Evolutionary conservation across 1,140 invertebrate species (phyloP).

Genomic region (Pseudomyrmex dendroicus): DNA sequence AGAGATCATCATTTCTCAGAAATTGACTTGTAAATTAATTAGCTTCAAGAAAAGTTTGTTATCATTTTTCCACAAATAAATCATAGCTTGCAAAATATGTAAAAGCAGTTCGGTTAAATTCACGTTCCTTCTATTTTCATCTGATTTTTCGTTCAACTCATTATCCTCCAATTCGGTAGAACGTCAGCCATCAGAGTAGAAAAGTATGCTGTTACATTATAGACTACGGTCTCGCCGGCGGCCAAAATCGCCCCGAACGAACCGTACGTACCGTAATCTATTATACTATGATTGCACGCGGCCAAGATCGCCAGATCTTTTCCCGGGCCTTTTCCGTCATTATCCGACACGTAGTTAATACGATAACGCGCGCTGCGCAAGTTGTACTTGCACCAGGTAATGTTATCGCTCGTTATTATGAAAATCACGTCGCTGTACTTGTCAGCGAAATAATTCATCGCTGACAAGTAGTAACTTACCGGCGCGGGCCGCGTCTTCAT

Average conservation of each 20-base stretch:
- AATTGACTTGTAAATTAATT: conserved; percentile 18
- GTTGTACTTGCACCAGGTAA: conserved; percentile 86
- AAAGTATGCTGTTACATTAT: conserved; percentile 86
- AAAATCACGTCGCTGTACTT: conserved; percentile 86
- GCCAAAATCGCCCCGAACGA: conserved; percentile 89
- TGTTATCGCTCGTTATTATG: conserved; percentile 88
- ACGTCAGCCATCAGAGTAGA: conserved; percentile 85
- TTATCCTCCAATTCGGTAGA: conserved; percentile 86
- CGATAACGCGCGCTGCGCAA: conserved; percentile 82
- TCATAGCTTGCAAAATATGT: too few relatives aligned
- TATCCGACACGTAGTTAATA: conserved; percentile 85
- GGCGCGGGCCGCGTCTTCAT: conserved; percentile 84
- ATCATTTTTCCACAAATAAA: neutral
- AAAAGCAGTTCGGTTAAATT: neutral
- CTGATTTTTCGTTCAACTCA: conserved; percentile 78
- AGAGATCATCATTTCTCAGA: neutral
- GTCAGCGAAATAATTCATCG: conserved; percentile 86
- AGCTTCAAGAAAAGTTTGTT: neutral
- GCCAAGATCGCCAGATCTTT: conserved; percentile 88
- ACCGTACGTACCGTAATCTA: conserved; percentile 90
- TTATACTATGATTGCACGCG: conserved; percentile 89
- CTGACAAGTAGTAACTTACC: conserved; percentile 85
- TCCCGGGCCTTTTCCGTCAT: conserved; percentile 83
- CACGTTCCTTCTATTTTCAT: neutral
- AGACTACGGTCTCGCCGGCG: conserved; percentile 87